A percentile compares a stretch with the other conserved stretches of the same genome.
phyloP scores from a whole-genome alignment of 2,888 invertebrate species.

The Sinelater perroti region DNA sequence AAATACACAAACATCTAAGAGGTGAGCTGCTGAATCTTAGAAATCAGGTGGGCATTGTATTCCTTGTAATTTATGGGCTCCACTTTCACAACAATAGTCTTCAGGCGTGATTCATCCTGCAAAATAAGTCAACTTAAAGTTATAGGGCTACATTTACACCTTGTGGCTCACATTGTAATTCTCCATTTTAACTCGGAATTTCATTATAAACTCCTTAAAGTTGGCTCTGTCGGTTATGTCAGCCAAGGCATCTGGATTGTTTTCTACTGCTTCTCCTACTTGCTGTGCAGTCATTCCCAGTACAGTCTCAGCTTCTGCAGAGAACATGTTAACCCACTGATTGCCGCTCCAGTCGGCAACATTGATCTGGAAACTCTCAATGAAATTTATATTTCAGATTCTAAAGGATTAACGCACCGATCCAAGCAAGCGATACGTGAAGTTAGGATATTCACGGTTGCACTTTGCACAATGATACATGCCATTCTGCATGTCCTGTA shows the following conservation, averaged over 20 bases:
- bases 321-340: slow-evolving; percentile 92
- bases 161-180: slow-evolving; percentile 86
- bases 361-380: slow-evolving; percentile 73
- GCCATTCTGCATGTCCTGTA: slow-evolving; percentile 87
- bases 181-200: slow-evolving; percentile 88
- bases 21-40: slow-evolving; percentile 41
- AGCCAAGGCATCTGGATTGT: slow-evolving; percentile 72
- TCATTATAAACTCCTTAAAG: slow-evolving; percentile 84
- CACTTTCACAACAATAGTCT: slow-evolving; percentile 75
- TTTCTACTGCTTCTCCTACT: slow-evolving; percentile 78
- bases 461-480: slow-evolving; percentile 96
- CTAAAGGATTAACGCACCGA: slow-evolving; percentile 63
- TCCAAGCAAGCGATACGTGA: slow-evolving; percentile 84
- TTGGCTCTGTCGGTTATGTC: slow-evolving; percentile 76
- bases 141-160: too few species aligned
- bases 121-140: slow-evolving; percentile 46
- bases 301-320: slow-evolving; percentile 81
- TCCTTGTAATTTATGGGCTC: slow-evolving; percentile 79
- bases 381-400: neutral
- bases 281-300: slow-evolving; percentile 77
- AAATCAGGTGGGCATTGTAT: slow-evolving; percentile 75
- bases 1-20: slow-evolving; percentile 3
- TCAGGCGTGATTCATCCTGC: slow-evolving; percentile 84
- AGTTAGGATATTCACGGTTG: slow-evolving; percentile 81
- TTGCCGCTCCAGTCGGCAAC: slow-evolving; percentile 88